Conservation (phyloP, 30 jellyfish, hydroid and myxozoan genomes). For the Morbakka virulenta region DNA sequence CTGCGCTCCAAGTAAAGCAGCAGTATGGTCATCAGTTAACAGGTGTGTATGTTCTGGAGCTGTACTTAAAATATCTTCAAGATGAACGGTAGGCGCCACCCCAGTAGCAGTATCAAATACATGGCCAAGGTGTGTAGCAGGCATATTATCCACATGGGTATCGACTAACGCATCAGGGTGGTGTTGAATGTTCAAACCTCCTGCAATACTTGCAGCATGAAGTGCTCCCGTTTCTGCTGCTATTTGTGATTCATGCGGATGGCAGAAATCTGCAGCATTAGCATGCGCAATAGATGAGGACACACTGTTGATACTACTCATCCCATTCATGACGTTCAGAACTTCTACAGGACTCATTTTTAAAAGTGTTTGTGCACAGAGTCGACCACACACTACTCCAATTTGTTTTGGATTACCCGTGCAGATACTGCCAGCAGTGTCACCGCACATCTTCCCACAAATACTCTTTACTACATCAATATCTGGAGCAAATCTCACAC, state of each 20-base stretch:
- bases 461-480: conserved; percentile 64
- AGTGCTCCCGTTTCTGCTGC: neutral
- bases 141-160: too few relatives aligned
- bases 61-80: too few relatives aligned
- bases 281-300: conserved; percentile 17
- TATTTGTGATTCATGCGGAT: neutral
- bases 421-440: conserved; percentile 46
- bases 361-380: conserved; percentile 75
- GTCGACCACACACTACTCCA: conserved; percentile 77
- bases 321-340: conserved; percentile 53
- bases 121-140: too few relatives aligned
- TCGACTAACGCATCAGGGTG: too few relatives aligned
- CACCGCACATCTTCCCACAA: conserved; percentile 80
- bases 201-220: neutral
- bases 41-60: too few relatives aligned
- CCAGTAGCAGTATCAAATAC: too few relatives aligned
- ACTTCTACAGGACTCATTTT: conserved; percentile 72
- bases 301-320: conserved; percentile 29
- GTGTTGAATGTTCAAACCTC: too few relatives aligned
- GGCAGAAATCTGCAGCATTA: neutral
- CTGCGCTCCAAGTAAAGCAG: too few relatives aligned
- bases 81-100: too few relatives aligned
- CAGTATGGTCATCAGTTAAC: too few relatives aligned
- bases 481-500: conserved; percentile 74
- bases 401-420: conserved; percentile 60